Percentiles rank a stretch among this genome's conserved stretches.
Evolutionary conservation across 2,888 invertebrate species (phyloP).

Genomic region (Arctia plantaginis): DNA sequence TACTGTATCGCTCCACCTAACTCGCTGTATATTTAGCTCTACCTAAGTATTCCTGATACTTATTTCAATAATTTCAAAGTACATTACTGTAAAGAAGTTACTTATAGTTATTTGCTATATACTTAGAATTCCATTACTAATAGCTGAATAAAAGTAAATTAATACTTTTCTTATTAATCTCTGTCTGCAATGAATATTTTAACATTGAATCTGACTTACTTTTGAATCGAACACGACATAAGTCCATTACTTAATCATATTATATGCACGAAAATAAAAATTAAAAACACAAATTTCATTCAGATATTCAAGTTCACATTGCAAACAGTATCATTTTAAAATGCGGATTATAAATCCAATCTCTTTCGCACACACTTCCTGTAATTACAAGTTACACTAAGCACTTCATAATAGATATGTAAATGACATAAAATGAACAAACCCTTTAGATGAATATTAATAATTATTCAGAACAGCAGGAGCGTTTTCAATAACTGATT

Average conservation of each 20-base stretch:
- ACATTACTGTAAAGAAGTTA: background rate
- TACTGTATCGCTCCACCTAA: too few species aligned
- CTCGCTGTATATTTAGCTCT: too few species aligned
- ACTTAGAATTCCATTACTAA: background rate
- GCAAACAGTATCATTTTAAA: slow-evolving; percentile 14
- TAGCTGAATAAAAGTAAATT: background rate
- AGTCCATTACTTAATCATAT: slow-evolving; percentile 15
- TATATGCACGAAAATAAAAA: slow-evolving; percentile 15
- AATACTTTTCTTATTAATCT: slow-evolving; percentile 6
- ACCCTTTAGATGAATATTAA: slow-evolving; percentile 47
- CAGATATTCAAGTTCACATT: slow-evolving; percentile 15
- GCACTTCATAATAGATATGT: slow-evolving; percentile 40
- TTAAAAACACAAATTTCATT: slow-evolving; percentile 16
- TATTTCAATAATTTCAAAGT: background rate
- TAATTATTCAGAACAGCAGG: slow-evolving; percentile 38
- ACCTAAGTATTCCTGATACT: background rate
- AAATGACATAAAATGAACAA: slow-evolving; percentile 41
- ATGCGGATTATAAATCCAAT: slow-evolving; percentile 24
- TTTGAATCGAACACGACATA: background rate
- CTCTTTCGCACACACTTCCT: slow-evolving; percentile 22
- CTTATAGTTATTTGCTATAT: background rate
- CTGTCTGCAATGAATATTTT: slow-evolving; percentile 5
- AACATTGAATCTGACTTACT: background rate
- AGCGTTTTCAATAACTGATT: slow-evolving; percentile 56
- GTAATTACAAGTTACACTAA: slow-evolving; percentile 30